Conservation (phyloP, 1,140 invertebrate species). For the Lepidurus couesii region DNA sequence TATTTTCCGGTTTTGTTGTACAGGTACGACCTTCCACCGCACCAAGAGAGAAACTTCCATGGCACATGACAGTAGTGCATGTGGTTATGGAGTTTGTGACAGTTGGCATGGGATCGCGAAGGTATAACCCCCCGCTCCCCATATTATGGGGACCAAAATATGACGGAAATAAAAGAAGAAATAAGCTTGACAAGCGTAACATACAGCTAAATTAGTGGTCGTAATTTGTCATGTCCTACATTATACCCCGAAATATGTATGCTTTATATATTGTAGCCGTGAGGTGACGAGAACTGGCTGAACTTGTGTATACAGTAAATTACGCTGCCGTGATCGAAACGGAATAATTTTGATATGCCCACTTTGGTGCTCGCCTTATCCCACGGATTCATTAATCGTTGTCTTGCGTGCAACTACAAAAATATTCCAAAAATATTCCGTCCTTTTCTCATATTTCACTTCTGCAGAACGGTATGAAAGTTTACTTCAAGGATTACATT, state of each 20-base stretch:
- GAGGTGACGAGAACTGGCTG: neutral
- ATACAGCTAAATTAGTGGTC: neutral
- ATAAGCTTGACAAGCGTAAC: neutral
- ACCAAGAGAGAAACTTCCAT: neutral
- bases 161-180: neutral
- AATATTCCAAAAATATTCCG: neutral
- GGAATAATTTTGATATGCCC: neutral
- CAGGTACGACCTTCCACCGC: neutral
- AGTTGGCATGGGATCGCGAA: neutral
- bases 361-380: neutral
- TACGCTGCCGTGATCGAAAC: neutral
- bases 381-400: neutral
- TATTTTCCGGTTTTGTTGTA: neutral
- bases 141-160: neutral
- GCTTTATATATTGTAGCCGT: neutral
- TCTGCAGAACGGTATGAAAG: neutral
- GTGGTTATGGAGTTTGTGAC: slow-evolving; percentile 2
- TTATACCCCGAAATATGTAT: neutral
- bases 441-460: neutral
- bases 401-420: neutral
- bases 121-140: neutral
- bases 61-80: neutral
- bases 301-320: too few species aligned
- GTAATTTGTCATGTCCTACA: slow-evolving; percentile 1
- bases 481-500: too few species aligned